Percentiles rank a stretch among this genome's conserved stretches.
phyloP scores from a whole-genome alignment of 2,113 vertebrate genomes.

The Neolamprologus variostigma region DNA sequence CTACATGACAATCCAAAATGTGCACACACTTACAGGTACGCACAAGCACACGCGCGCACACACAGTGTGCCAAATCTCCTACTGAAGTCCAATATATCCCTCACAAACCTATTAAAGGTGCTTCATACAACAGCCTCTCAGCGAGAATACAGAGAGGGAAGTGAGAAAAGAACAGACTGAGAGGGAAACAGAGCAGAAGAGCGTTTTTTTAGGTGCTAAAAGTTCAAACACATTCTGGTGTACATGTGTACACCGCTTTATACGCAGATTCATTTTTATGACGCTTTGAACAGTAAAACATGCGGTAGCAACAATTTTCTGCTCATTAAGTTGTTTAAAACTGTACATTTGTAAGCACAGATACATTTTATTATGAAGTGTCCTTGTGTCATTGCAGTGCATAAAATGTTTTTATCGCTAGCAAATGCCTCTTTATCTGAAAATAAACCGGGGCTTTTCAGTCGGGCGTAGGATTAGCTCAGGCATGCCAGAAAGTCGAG shows the following conservation, averaged over 20 bases:
- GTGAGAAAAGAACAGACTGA: constrained; percentile 30
- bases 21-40: constrained; percentile 15
- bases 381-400: neutral
- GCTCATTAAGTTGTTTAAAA: neutral
- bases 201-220: constrained; percentile 30
- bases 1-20: constrained; percentile 56
- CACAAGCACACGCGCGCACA: constrained; percentile 7
- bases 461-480: neutral
- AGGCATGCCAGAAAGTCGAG: neutral
- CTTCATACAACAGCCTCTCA: constrained; percentile 66
- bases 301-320: neutral
- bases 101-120: constrained; percentile 61
- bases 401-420: neutral
- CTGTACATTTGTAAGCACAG: neutral
- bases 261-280: neutral
- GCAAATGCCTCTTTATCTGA: neutral
- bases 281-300: neutral
- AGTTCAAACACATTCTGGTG: constrained; percentile 18
- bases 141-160: constrained; percentile 31
- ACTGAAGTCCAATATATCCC: constrained; percentile 54
- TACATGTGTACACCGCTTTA: neutral
- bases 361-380: neutral
- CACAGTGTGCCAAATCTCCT: constrained; percentile 47
- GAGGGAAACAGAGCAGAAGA: constrained; percentile 19
- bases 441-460: neutral